A percentile compares a stretch with the other conserved stretches of the same genome.
Conservation (phyloP, 2,113 vertebrate genomes). For the Megaceryle torquata region DNA sequence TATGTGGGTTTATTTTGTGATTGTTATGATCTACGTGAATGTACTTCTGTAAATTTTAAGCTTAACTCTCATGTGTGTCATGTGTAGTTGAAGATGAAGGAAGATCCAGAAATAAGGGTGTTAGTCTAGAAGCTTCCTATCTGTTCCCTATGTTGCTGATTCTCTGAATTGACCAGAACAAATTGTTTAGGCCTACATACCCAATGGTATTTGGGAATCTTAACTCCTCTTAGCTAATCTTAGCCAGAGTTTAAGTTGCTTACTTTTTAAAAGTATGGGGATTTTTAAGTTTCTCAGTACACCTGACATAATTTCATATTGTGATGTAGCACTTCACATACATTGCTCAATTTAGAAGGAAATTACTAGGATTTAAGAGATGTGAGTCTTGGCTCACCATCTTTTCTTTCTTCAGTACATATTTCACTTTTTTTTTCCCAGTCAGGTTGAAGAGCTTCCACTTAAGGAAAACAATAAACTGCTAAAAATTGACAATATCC, state of each 20-base stretch:
- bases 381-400: background rate
- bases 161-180: background rate
- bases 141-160: background rate
- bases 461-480: background rate
- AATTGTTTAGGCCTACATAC: background rate
- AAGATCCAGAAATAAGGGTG: background rate
- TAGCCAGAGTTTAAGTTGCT: background rate
- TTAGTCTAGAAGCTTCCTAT: background rate
- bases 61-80: background rate
- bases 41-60: background rate
- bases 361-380: background rate
- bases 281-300: background rate
- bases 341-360: background rate
- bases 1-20: background rate
- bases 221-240: background rate
- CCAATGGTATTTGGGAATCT: background rate
- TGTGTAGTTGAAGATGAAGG: background rate
- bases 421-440: background rate
- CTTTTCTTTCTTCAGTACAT: background rate
- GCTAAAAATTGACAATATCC: background rate
- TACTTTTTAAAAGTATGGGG: fast-evolving
- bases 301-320: background rate
- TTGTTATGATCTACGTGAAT: background rate
- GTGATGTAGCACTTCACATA: no score
- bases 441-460: background rate